Conservation (phyloP, 64 coral and sea anemone genomes). For the Stichodactyla mertensii region DNA sequence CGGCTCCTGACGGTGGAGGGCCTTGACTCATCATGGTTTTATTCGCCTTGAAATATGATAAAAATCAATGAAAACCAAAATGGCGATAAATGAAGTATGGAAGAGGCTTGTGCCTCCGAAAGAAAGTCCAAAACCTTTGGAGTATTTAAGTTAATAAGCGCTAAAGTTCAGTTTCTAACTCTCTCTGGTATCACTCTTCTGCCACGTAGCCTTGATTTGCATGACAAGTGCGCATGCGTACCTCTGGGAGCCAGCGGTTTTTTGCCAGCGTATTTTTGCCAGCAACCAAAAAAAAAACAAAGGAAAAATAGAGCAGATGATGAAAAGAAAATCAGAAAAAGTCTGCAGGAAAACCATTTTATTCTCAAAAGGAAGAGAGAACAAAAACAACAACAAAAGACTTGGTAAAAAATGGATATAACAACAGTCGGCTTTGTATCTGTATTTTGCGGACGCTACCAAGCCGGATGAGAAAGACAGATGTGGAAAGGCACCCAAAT, state of each 20-base stretch:
- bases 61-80: not conserved
- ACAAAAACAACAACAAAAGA: not conserved
- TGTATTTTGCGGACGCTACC: no score
- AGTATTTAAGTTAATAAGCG: not conserved
- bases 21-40: conserved; percentile 88
- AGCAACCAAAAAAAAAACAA: no score
- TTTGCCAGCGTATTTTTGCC: not conserved
- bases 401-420: no score
- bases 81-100: not conserved
- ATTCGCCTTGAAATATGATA: conserved; percentile 7
- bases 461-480: no score
- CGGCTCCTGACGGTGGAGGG: conserved; percentile 60
- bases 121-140: conserved; percentile 20
- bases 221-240: conserved; percentile 36
- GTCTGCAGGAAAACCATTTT: not conserved
- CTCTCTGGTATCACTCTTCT: conserved; percentile 32
- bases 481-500: no score
- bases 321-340: not conserved
- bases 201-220: conserved; percentile 75
- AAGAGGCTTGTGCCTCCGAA: conserved; percentile 36
- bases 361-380: not conserved
- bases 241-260: not conserved
- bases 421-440: no score
- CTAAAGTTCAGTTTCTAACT: conserved; percentile 29
- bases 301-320: not conserved